Base-by-base conservation (phyloP, 2,797 vertebrate genomes). In the Apogon talboti region DNA sequence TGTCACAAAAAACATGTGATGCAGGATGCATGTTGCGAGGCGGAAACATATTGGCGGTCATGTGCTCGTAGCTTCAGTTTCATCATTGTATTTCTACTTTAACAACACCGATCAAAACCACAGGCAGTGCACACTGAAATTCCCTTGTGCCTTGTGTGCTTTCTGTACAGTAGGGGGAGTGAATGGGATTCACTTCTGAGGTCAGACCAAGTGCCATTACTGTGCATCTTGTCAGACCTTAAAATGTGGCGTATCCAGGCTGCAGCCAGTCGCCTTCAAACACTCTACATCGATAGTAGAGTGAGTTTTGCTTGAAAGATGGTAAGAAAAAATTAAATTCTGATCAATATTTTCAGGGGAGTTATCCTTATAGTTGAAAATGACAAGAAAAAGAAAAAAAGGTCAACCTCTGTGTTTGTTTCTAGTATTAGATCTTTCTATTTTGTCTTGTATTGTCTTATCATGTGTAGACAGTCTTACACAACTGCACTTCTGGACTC, bases 151-250 rank as follows among this genome's bases (percentile, higher is more conserved):
- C 48, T n/a, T 70, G 53, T 81, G 70, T 71, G 50, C 52, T 60
- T 16, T 81, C 71, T 79, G 74, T 74, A 82, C 77, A 79, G 82
- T 78, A 86, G 78, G 74, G 72, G 71, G 83, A 80, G 76, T 76
- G 75, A 81, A 75, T 64, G 68, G 43, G 74, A 67, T 76, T 84
- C 63, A 53, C 50, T 54, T 64, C 52, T 55, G 45, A 76, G 77
- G 71, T 83, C 75, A 79, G 61, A 71, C 35, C 65, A 66, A 76
- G 68, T 73, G 62, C 38, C 66, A 66, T 72, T 65, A 60, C 41
- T 73, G 55, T 60, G 50, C 44, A 66, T 81, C 53, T 40, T 58
- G 55, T 81, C 66, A 70, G 62, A 67, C 56, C 53, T 82, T 18
- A 66, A 68, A 63, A 72, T 69, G 18, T 55, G 46, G 11, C 65